These are phyloP conservation scores for Chymomyza amoena DNA, from an alignment of 2,888 invertebrate species.

Conservation along the genomic window DNA sequence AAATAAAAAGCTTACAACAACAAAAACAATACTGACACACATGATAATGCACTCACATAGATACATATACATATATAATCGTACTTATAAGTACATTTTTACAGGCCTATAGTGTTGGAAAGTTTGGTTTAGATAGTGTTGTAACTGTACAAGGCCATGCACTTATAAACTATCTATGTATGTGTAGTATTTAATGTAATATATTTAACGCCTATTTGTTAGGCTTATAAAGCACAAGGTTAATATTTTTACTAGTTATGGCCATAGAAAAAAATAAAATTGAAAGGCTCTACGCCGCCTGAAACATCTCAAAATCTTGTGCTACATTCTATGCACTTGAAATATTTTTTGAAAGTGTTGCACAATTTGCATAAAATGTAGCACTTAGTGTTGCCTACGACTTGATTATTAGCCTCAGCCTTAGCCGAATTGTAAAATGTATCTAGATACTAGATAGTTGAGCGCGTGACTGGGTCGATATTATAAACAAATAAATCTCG, in stretches of 20 bases:
- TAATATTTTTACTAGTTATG: slow-evolving; percentile 31
- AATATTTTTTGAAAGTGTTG: slow-evolving; percentile 59
- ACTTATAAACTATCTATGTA: neutral
- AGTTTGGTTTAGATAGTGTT: neutral
- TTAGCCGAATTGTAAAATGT: neutral
- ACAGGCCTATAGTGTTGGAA: neutral
- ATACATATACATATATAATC: too few species aligned
- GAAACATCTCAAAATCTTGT: slow-evolving; percentile 39
- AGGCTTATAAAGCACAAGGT: slow-evolving; percentile 32
- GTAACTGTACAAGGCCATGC: slow-evolving; percentile 52
- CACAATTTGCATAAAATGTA: slow-evolving; percentile 19
- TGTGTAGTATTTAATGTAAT: slow-evolving; percentile 31
- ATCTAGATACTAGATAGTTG: neutral
- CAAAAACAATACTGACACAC: slow-evolving; percentile 45
- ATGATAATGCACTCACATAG: slow-evolving; percentile 41
- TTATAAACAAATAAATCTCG: neutral
- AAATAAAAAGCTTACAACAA: neutral
- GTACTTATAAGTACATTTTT: neutral
- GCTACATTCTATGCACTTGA: slow-evolving; percentile 65
- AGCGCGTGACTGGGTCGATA: slow-evolving; percentile 35
- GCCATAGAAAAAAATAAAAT: slow-evolving; percentile 11
- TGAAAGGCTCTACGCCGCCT: slow-evolving; percentile 32
- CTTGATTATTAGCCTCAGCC: neutral
- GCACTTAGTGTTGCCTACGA: neutral
- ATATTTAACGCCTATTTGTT: slow-evolving; percentile 28